phyloP scores from a whole-genome alignment of 2,888 invertebrate species.

The Heliconius cydno region DNA sequence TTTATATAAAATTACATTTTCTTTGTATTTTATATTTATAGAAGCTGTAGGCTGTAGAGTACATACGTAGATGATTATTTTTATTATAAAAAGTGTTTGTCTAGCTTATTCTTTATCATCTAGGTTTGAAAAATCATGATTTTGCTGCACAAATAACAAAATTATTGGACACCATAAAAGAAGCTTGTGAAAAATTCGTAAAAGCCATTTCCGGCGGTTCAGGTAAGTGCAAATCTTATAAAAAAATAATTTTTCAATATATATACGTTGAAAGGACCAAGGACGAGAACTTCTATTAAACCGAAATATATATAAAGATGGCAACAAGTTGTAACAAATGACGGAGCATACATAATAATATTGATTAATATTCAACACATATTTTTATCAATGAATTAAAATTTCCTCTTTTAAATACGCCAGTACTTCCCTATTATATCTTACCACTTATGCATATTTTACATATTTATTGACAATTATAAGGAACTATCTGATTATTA shows the following conservation, averaged over 20 bases:
- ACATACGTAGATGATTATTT: neutral
- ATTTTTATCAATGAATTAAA: too few relatives aligned
- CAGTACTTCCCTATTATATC: too few relatives aligned
- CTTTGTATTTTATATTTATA: neutral
- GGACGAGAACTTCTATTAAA: too few relatives aligned
- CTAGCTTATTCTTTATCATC: neutral
- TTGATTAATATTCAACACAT: too few relatives aligned
- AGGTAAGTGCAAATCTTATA: neutral
- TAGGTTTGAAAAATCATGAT: neutral
- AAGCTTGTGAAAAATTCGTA: conserved; percentile 1
- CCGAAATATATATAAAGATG: too few relatives aligned
- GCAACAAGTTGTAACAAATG: too few relatives aligned
- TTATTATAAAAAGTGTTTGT: neutral
- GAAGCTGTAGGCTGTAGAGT: neutral
- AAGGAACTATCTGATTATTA: too few relatives aligned
- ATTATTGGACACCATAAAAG: conserved; percentile 3
- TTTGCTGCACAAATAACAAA: neutral
- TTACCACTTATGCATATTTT: too few relatives aligned
- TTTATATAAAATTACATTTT: neutral
- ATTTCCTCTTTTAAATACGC: too few relatives aligned
- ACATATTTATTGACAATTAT: too few relatives aligned
- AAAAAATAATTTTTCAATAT: neutral
- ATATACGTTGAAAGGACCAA: too few relatives aligned
- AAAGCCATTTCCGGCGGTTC: neutral
- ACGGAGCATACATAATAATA: too few relatives aligned